Evolutionary conservation across 2,797 vertebrate species (phyloP).

Genomic region (Menidia menidia): DNA sequence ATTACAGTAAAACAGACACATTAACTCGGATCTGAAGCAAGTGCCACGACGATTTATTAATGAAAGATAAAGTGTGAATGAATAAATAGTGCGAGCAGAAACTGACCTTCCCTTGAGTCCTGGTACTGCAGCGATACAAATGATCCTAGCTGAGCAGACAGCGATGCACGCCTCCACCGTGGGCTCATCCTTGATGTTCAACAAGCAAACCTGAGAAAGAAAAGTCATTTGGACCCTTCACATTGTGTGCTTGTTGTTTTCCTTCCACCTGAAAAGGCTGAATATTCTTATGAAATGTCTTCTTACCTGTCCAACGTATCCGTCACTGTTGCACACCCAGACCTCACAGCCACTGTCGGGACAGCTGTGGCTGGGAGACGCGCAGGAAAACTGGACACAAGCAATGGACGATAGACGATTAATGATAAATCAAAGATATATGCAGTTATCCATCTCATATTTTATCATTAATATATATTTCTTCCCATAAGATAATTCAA

Average conservation of each 20-base stretch:
- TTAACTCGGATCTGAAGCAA: too few species aligned
- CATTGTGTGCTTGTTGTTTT: too few species aligned
- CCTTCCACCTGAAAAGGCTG: neutral
- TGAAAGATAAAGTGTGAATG: too few species aligned
- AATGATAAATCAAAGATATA: too few species aligned
- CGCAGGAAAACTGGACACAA: conserved; percentile 86
- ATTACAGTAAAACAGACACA: too few species aligned
- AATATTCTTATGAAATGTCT: neutral
- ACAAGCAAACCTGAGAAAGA: conserved; percentile 89
- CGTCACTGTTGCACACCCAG: conserved; percentile 99
- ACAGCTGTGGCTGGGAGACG: conserved; percentile 93
- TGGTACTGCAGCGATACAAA: conserved; percentile 95
- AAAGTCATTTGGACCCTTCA: too few species aligned
- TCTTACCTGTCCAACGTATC: conserved; percentile 97
- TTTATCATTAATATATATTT: neutral
- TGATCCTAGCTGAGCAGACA: conserved; percentile 95
- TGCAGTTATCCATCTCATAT: neutral
- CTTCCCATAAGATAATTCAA: too few species aligned
- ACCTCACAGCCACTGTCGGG: conserved; percentile 92
- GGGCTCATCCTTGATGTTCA: conserved; percentile 94
- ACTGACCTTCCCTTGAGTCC: conserved; percentile 87
- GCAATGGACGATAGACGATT: neutral
- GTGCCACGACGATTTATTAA: too few species aligned
- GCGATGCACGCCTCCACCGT: conserved; percentile 98
- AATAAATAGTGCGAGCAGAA: neutral